These are phyloP conservation scores for Lasioglossum vierecki DNA, from an alignment of 2,888 invertebrate species.

Conservation along the genomic window DNA sequence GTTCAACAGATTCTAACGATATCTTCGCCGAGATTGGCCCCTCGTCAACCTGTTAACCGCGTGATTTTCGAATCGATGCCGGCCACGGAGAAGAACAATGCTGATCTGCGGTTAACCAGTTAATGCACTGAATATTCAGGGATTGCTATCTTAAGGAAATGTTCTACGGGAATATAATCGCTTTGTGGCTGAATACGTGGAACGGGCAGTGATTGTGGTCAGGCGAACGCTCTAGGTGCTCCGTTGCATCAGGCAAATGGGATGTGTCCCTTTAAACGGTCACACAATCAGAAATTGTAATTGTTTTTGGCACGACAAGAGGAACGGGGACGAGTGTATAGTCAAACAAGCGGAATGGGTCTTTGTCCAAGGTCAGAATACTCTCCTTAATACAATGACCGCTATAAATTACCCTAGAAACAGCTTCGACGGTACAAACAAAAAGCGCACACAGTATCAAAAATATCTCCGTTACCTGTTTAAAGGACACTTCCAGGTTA, in stretches of 20 bases:
- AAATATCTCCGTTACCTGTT: constrained; percentile 43
- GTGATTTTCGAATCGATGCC: neutral
- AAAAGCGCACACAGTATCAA: neutral
- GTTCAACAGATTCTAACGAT: neutral
- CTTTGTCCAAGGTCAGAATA: neutral
- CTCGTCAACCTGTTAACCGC: constrained; percentile 1
- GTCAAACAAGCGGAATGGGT: neutral
- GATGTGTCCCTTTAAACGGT: neutral
- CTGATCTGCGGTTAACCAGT: neutral
- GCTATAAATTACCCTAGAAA: neutral
- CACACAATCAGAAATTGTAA: neutral
- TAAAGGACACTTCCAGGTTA: neutral
- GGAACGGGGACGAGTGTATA: neutral
- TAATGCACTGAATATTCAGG: neutral
- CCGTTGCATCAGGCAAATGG: neutral
- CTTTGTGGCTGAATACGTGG: neutral
- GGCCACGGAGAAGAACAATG: neutral
- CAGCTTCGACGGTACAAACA: neutral
- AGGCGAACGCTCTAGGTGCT: neutral
- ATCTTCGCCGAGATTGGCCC: neutral
- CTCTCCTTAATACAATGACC: neutral
- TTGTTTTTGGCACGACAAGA: neutral
- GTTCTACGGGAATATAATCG: neutral
- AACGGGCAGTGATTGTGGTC: neutral
- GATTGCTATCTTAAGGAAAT: neutral